phyloP scores from a whole-genome alignment of 1,140 invertebrate species.

The Solenopsis fugax region DNA sequence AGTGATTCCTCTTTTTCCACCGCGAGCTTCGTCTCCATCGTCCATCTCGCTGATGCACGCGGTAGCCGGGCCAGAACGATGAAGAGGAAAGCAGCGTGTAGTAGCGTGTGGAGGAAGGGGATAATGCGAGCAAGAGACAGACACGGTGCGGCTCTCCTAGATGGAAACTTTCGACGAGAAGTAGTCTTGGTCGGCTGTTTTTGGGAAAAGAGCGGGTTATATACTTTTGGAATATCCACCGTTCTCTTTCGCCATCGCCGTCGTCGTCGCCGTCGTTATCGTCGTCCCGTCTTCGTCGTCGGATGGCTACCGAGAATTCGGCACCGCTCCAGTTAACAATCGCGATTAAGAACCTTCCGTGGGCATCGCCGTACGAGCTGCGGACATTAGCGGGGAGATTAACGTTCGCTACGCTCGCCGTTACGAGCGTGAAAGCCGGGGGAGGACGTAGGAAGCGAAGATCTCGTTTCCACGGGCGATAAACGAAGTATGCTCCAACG shows the following conservation, averaged over 20 bases:
- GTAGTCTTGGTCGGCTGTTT: conserved; percentile 62
- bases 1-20: neutral
- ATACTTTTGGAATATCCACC: conserved; percentile 33
- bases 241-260: conserved; percentile 4
- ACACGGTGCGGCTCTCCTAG: neutral
- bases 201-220: conserved; percentile 22
- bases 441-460: conserved; percentile 28
- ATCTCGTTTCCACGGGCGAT: conserved; percentile 62
- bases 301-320: conserved; percentile 64
- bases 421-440: conserved; percentile 42
- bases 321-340: conserved; percentile 68
- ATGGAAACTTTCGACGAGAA: conserved; percentile 68
- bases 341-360: conserved; percentile 72
- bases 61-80: neutral
- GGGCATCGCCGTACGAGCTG: conserved; percentile 46
- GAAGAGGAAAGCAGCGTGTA: neutral
- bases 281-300: neutral
- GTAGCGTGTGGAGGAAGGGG: neutral
- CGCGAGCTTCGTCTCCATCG: conserved; percentile 36
- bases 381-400: conserved; percentile 73
- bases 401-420: conserved; percentile 49
- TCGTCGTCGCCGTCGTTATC: no score
- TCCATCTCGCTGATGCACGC: conserved; percentile 65
- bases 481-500: conserved; percentile 67
- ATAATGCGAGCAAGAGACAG: conserved; percentile 55